Conservation (phyloP, 2,888 invertebrate genomes). For the Byasa hedistus region DNA sequence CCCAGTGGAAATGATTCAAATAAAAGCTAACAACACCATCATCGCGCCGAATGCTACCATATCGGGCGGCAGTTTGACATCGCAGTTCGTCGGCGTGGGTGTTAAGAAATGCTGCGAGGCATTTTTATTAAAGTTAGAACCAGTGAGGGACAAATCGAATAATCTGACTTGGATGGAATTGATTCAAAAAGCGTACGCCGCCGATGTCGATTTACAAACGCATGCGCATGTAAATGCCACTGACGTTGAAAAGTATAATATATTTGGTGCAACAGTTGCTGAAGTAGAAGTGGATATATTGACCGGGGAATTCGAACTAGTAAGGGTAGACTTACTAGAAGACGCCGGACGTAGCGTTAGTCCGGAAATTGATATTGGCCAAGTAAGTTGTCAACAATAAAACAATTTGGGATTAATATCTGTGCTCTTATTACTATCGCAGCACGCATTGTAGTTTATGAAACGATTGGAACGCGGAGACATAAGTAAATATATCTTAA, state of each 20-base stretch:
- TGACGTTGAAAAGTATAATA: constrained; percentile 70
- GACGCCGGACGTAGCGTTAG: constrained; percentile 85
- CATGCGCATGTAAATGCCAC: constrained; percentile 67
- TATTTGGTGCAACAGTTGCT: constrained; percentile 80
- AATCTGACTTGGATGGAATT: constrained; percentile 79
- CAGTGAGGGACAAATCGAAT: constrained; percentile 71
- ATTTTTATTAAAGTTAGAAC: constrained; percentile 46
- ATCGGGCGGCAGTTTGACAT: constrained; percentile 82
- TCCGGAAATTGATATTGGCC: constrained; percentile 85
- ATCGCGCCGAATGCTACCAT: constrained; percentile 82
- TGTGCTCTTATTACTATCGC: no score
- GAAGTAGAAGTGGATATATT: constrained; percentile 88
- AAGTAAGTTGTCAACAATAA: constrained; percentile 74
- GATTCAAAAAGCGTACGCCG: constrained; percentile 68
- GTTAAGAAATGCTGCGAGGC: constrained; percentile 46
- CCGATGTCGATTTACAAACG: constrained; percentile 77
- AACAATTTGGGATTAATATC: no score
- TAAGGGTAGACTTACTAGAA: constrained; percentile 84
- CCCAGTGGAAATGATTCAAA: constrained; percentile 81
- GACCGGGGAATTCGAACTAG: constrained; percentile 85
- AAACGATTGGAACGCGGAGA: no score
- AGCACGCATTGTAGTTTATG: no score
- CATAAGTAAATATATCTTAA: no score
- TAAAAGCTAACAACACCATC: constrained; percentile 82
- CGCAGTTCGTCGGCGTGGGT: constrained; percentile 50